Evolutionary conservation across 2,797 vertebrate species (phyloP).

Genomic region (Zalophus californianus): DNA sequence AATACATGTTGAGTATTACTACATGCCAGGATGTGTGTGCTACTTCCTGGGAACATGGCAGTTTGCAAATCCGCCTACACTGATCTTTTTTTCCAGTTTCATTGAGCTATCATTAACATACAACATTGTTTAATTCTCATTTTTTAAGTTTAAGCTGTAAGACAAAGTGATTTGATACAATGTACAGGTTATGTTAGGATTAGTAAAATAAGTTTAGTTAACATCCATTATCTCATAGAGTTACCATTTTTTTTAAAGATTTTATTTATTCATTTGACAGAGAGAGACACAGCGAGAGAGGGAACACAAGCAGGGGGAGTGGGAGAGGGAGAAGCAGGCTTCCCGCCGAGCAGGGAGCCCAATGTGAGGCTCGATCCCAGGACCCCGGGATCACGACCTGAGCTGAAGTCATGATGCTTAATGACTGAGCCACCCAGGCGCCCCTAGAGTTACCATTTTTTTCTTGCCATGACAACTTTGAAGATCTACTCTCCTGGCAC

Average conservation of each 20-base stretch:
- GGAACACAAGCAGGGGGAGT: too few relatives aligned
- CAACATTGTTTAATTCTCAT: not conserved
- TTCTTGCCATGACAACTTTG: not conserved
- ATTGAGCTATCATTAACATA: not conserved
- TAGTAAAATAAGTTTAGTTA: not conserved
- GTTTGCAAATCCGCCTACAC: not conserved
- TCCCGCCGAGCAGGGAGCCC: too few relatives aligned
- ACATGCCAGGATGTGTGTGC: not conserved
- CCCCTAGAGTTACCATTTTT: not conserved
- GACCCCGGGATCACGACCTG: too few relatives aligned
- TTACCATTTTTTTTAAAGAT: not conserved
- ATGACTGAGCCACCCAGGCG: too few relatives aligned
- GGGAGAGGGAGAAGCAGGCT: too few relatives aligned
- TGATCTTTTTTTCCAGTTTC: not conserved
- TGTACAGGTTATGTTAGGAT: not conserved
- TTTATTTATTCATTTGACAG: too few relatives aligned
- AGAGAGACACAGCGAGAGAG: too few relatives aligned
- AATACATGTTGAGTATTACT: not conserved
- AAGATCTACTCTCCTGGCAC: not conserved
- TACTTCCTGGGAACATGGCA: not conserved
- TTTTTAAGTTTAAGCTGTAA: not conserved
- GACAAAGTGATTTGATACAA: not conserved
- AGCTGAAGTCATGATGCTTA: too few relatives aligned
- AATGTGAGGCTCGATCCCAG: too few relatives aligned
- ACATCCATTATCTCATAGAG: not conserved